Conservation (phyloP, 2,888 invertebrate genomes). For the Elysia crispata region DNA sequence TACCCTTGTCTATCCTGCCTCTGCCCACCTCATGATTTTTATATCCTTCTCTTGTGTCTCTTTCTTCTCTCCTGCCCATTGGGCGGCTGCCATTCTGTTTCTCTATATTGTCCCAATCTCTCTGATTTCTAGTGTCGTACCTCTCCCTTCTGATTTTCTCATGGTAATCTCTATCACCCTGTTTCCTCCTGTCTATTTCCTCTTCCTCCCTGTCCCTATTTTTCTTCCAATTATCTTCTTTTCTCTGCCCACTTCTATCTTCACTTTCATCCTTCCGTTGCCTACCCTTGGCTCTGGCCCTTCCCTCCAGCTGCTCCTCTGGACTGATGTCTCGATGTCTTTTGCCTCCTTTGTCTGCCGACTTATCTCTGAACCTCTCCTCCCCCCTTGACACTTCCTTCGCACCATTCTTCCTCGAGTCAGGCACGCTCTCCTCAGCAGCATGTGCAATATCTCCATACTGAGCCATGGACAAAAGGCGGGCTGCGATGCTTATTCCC, state of each 20-base stretch:
- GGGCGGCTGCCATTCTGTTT: slow-evolving; percentile 7
- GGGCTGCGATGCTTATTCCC: slow-evolving; percentile 36
- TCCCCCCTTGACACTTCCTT: slow-evolving; percentile 1
- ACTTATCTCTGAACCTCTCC: slow-evolving; percentile 10
- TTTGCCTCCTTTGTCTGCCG: background rate
- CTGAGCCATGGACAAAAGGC: slow-evolving; percentile 44
- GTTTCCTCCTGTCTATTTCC: slow-evolving; percentile 15
- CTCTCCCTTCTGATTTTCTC: slow-evolving; percentile 30
- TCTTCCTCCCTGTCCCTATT: slow-evolving; percentile 24
- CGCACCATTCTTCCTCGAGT: background rate
- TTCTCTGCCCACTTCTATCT: slow-evolving; percentile 37
- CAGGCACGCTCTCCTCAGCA: background rate
- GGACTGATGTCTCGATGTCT: background rate
- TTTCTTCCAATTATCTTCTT: slow-evolving; percentile 34
- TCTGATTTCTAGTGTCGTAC: background rate
- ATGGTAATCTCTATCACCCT: slow-evolving; percentile 9
- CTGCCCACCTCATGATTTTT: slow-evolving; percentile 16
- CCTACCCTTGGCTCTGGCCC: background rate
- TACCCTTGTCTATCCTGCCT: slow-evolving; percentile 17
- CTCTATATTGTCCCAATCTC: slow-evolving; percentile 30
- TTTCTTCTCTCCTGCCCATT: slow-evolving; percentile 37
- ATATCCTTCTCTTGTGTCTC: slow-evolving; percentile 41
- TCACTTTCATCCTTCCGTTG: background rate
- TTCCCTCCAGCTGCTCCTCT: background rate
- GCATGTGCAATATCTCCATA: slow-evolving; percentile 30